These are phyloP conservation scores for Paratilapia polleni DNA, from an alignment of 2,113 vertebrate species.

Conservation along the genomic window DNA sequence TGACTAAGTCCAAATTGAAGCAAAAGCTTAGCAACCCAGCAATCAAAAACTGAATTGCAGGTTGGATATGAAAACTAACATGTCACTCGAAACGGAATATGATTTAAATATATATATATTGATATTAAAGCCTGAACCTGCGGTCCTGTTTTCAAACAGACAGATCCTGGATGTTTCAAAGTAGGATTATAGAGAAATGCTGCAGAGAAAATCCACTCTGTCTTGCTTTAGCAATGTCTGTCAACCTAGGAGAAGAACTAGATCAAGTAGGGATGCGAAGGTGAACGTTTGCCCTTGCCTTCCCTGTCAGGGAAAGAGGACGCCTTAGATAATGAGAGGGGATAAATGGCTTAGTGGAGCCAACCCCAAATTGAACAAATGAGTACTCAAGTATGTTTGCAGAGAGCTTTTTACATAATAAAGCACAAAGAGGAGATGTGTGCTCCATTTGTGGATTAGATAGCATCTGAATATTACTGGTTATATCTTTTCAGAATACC, in stretches of 20 bases:
- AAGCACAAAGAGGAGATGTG: conserved; percentile 19
- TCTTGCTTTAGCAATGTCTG: conserved; percentile 55
- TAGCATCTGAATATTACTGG: conserved; percentile 23
- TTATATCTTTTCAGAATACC: conserved; percentile 10
- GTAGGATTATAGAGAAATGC: conserved; percentile 49
- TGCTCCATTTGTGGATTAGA: conserved; percentile 36
- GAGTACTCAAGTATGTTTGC: conserved; percentile 57
- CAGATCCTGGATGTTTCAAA: conserved; percentile 43
- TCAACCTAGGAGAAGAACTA: conserved; percentile 49
- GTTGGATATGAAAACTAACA: conserved; percentile 1
- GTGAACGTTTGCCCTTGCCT: conserved; percentile 67
- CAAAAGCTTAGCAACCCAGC: background rate
- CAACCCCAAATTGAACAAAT: conserved; percentile 58
- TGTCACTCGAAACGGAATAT: conserved; percentile 3
- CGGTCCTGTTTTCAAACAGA: conserved; percentile 27
- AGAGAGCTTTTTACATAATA: conserved; percentile 53
- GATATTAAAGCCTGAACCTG: conserved; percentile 19
- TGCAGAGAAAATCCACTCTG: conserved; percentile 47
- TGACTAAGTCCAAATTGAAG: background rate
- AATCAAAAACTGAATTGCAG: conserved; percentile 9
- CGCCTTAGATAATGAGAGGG: conserved; percentile 62
- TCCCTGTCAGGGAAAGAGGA: conserved; percentile 50
- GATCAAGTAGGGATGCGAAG: conserved; percentile 47
- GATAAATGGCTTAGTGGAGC: conserved; percentile 58
- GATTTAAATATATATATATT: background rate